Conservation (phyloP, 2,888 invertebrate genomes). For the Eucriotettix oculatus region DNA sequence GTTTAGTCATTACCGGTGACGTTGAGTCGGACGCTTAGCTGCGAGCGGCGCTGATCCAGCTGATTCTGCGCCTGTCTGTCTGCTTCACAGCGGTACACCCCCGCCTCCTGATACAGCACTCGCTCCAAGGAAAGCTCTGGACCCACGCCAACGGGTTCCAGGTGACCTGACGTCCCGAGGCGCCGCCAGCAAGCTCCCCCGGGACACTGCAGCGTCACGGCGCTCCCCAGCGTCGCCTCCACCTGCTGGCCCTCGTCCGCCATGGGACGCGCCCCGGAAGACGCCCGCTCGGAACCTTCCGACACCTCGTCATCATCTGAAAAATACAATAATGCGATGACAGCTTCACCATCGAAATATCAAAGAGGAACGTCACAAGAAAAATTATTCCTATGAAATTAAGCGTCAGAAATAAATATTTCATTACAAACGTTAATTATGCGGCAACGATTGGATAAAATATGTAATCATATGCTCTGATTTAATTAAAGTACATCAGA, state of each 20-base stretch:
- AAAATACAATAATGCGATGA: too few relatives aligned
- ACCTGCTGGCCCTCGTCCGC: slow-evolving; percentile 15
- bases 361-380: too few relatives aligned
- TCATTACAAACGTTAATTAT: too few relatives aligned
- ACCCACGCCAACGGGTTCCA: slow-evolving; percentile 33
- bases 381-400: too few relatives aligned
- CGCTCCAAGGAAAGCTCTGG: slow-evolving; percentile 48
- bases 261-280: neutral
- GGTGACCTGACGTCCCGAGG: slow-evolving; percentile 21
- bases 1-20: slow-evolving; percentile 26
- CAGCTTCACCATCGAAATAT: too few relatives aligned
- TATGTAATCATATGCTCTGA: too few relatives aligned
- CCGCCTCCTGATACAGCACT: slow-evolving; percentile 59
- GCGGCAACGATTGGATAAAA: too few relatives aligned
- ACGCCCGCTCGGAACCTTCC: neutral
- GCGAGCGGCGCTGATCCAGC: slow-evolving; percentile 18
- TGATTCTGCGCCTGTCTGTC: slow-evolving; percentile 25
- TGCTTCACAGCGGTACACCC: slow-evolving; percentile 56
- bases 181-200: slow-evolving; percentile 31
- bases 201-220: slow-evolving; percentile 52
- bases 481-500: too few relatives aligned
- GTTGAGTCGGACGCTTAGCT: slow-evolving; percentile 28
- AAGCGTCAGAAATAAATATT: too few relatives aligned
- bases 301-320: too few relatives aligned
- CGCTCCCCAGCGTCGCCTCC: slow-evolving; percentile 73